Conservation (phyloP, 2,888 invertebrate genomes). For the Seladonia tumulorum region DNA sequence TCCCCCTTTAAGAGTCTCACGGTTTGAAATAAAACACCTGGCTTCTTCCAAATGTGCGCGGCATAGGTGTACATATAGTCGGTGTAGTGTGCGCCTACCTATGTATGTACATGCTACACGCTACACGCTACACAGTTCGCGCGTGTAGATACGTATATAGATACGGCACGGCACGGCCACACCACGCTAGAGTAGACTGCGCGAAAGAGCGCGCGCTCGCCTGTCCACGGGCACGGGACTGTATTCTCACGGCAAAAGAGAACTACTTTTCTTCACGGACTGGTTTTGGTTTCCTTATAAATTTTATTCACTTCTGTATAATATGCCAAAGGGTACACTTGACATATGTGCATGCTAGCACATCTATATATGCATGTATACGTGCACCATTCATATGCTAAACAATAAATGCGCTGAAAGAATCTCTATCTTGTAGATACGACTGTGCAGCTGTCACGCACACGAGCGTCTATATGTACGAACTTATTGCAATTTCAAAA, state of each 20-base stretch:
- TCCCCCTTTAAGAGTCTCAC: conserved; percentile 79
- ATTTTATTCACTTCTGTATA: conserved; percentile 83
- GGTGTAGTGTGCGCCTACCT: conserved; percentile 16
- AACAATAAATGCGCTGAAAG: conserved; percentile 82
- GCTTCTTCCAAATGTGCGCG: conserved; percentile 65
- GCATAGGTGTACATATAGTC: conserved; percentile 2
- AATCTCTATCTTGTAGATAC: conserved; percentile 77
- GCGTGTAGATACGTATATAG: conserved; percentile 9
- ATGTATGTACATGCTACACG: background rate
- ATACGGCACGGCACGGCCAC: conserved; percentile 20
- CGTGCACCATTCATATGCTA: conserved; percentile 80
- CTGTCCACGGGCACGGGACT: conserved; percentile 17
- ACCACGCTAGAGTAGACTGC: conserved; percentile 50
- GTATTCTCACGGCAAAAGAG: conserved; percentile 59
- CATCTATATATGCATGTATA: conserved; percentile 43
- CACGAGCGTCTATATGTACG: conserved; percentile 4
- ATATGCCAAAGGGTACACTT: conserved; percentile 79
- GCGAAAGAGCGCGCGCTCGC: conserved; percentile 27
- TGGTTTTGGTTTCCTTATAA: conserved; percentile 80
- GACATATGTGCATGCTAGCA: conserved; percentile 33
- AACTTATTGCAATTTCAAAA: conserved; percentile 18
- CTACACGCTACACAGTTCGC: background rate
- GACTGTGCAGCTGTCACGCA: conserved; percentile 49
- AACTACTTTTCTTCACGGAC: conserved; percentile 63
- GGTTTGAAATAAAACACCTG: conserved; percentile 81